These are phyloP conservation scores for Leptura quadrifasciata DNA, from an alignment of 2,888 invertebrate species.

Conservation along the genomic window DNA sequence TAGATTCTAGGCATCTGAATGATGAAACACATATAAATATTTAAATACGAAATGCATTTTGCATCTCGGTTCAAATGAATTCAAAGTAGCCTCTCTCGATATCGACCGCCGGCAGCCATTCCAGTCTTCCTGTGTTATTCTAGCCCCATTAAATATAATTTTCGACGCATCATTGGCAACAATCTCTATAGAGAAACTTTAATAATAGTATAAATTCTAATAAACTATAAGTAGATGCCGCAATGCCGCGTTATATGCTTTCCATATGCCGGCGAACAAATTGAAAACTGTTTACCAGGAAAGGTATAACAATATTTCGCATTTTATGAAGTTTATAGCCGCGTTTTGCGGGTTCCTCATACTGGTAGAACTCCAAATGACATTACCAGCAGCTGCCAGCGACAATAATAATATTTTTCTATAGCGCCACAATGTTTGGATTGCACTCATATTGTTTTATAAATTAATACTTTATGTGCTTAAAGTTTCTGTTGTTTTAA, in stretches of 20 bases:
- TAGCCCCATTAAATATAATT: background rate
- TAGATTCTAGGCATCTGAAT: too few species aligned
- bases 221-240: conserved; percentile 12
- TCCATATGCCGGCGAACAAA: conserved; percentile 29
- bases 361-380: conserved; percentile 5
- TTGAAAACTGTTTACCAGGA: conserved; percentile 35
- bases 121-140: background rate
- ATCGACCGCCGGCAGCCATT: background rate
- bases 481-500: conserved; percentile 8
- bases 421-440: conserved; percentile 26
- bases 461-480: conserved; percentile 36
- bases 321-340: conserved; percentile 24
- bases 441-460: conserved; percentile 33
- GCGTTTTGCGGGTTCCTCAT: conserved; percentile 27
- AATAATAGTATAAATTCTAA: conserved; percentile 16
- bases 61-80: background rate
- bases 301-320: conserved; percentile 34
- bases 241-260: conserved; percentile 16
- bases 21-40: background rate
- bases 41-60: background rate
- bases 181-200: background rate
- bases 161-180: conserved; percentile 1
- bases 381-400: conserved; percentile 26
- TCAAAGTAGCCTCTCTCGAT: background rate
- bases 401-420: conserved; percentile 40